A percentile compares a stretch with the other conserved stretches of the same genome.
phyloP scores from a whole-genome alignment of 1,140 invertebrate genomes.

The Homalodisca vitripennis region DNA sequence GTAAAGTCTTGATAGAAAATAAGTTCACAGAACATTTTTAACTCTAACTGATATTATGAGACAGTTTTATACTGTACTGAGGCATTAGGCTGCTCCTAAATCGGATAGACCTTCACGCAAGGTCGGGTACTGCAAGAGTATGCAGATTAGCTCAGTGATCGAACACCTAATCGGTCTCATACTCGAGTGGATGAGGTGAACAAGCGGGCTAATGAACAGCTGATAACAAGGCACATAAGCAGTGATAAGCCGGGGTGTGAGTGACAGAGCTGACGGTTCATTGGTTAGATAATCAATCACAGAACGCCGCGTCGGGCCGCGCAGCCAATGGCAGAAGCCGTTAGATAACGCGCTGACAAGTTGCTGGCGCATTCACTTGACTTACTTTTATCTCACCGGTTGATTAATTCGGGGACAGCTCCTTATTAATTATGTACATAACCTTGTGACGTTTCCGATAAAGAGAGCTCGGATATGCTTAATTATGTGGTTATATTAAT shows the following conservation, averaged over 20 bases:
- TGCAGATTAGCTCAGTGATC: not conserved
- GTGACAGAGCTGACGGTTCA: conserved; percentile 14
- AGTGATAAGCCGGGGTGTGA: conserved; percentile 10
- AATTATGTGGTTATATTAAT: not conserved
- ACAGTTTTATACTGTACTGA: too few species aligned
- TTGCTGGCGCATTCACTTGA: not conserved
- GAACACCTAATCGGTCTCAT: conserved; percentile 6
- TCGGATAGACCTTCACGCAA: too few species aligned
- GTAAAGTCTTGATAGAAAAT: too few species aligned
- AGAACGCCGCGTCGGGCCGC: too few species aligned
- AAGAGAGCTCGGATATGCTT: not conserved
- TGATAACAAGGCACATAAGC: conserved; percentile 19
- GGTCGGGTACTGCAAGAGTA: too few species aligned
- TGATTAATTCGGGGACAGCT: conserved; percentile 9
- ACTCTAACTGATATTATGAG: too few species aligned
- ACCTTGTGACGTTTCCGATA: conserved; percentile 3
- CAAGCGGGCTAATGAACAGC: conserved; percentile 19
- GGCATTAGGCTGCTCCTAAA: too few species aligned
- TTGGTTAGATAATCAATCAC: conserved; percentile 22
- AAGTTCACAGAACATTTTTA: too few species aligned
- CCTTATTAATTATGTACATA: conserved; percentile 13
- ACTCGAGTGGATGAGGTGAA: not conserved
- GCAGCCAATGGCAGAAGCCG: conserved; percentile 17
- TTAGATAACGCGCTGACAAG: conserved; percentile 13
- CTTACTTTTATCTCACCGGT: not conserved